These are phyloP conservation scores for Corythucha ciliata DNA, from an alignment of 2,888 invertebrate genomes.

Conservation along the genomic window DNA sequence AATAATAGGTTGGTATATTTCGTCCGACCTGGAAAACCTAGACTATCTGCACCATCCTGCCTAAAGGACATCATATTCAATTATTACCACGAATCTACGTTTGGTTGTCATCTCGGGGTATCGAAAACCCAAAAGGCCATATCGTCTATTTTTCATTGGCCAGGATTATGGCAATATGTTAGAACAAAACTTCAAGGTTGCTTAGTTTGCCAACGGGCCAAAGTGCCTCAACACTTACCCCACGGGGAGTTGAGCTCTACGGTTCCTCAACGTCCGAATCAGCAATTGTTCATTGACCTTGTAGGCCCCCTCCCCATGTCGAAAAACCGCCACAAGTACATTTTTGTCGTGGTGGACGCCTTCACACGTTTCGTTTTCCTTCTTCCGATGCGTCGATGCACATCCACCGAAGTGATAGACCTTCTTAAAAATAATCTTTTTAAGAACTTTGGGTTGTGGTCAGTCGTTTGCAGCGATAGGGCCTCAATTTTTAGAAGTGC, in stretches of 20 bases:
- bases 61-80: conserved; percentile 2
- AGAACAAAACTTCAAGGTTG: conserved; percentile 1
- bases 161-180: conserved; percentile 3
- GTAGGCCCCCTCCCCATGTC: not conserved
- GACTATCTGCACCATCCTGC: not conserved
- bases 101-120: not conserved
- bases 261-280: conserved; percentile 1
- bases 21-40: too few species aligned
- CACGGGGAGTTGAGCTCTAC: conserved; percentile 1
- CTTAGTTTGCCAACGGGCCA: not conserved
- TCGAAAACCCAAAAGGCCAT: not conserved
- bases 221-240: not conserved
- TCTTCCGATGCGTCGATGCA: conserved; percentile 2
- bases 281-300: conserved; percentile 1
- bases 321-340: not conserved
- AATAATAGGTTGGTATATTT: too few species aligned
- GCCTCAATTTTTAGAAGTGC: not conserved
- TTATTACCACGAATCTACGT: conserved; percentile 9
- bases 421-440: not conserved
- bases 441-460: conserved; percentile 6
- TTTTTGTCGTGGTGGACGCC: conserved; percentile 8
- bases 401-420: not conserved
- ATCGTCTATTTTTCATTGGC: conserved; percentile 8
- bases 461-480: not conserved
- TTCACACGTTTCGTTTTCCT: conserved; percentile 9